phyloP scores from a whole-genome alignment of 1,140 invertebrate species.

The Ceratoteleas bidentatus region DNA sequence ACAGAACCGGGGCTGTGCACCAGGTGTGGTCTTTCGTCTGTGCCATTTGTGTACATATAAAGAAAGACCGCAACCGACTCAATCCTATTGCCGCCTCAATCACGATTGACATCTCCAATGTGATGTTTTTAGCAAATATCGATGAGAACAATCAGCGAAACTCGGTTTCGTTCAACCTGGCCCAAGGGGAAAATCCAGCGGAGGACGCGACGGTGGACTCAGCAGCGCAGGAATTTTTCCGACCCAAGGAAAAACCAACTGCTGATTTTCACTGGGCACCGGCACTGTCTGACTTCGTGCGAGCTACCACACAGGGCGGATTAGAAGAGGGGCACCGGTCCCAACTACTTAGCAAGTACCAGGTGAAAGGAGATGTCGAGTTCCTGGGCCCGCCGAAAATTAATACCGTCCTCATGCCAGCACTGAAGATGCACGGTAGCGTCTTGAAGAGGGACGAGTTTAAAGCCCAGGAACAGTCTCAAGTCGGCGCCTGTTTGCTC shows the following conservation, averaged over 20 bases:
- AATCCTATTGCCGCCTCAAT: slow-evolving; percentile 5
- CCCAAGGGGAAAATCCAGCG: not conserved
- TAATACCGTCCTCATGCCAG: slow-evolving; percentile 1
- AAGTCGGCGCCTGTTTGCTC: slow-evolving; percentile 24
- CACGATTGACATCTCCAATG: not conserved
- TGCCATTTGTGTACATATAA: too few relatives aligned
- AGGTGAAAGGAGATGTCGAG: not conserved
- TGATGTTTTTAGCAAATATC: slow-evolving; percentile 4
- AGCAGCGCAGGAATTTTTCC: slow-evolving; percentile 2
- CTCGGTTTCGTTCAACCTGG: not conserved
- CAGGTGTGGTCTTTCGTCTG: too few relatives aligned
- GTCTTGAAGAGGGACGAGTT: slow-evolving; percentile 34
- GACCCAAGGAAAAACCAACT: slow-evolving; percentile 7
- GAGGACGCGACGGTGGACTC: not conserved
- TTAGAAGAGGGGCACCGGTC: slow-evolving; percentile 7
- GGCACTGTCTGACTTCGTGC: slow-evolving; percentile 16
- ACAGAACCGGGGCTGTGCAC: too few relatives aligned
- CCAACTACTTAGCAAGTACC: not conserved
- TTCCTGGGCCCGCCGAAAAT: slow-evolving; percentile 15
- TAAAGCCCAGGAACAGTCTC: slow-evolving; percentile 26
- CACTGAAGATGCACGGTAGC: not conserved
- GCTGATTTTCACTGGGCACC: slow-evolving; percentile 20
- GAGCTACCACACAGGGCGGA: slow-evolving; percentile 4
- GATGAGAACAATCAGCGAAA: not conserved
- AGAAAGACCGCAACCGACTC: slow-evolving; percentile 19